Conservation (phyloP, 2,797 vertebrate species). For the Knipowitschia caucasica region DNA sequence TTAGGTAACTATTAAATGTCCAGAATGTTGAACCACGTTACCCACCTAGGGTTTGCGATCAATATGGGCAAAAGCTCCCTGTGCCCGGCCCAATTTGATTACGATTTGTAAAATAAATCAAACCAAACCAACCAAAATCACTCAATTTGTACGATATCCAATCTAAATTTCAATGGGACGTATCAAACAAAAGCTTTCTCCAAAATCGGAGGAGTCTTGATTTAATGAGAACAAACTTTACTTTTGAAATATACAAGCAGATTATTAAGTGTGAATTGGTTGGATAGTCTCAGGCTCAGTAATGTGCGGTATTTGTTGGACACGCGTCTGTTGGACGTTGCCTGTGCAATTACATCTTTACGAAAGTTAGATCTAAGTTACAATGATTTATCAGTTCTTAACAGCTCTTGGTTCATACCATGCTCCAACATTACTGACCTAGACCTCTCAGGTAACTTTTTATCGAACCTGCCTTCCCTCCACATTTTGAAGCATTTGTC, state of each 20-base stretch:
- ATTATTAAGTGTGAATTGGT: not conserved
- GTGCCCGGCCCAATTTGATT: too few species aligned
- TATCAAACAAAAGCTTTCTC: too few species aligned
- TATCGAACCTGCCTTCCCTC: not conserved
- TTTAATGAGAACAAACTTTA: not conserved
- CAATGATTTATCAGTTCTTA: not conserved
- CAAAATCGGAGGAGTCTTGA: not conserved
- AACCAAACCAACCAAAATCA: too few species aligned
- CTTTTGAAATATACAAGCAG: not conserved
- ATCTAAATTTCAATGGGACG: too few species aligned
- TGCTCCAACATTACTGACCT: not conserved
- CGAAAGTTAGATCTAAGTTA: not conserved
- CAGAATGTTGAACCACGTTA: too few species aligned
- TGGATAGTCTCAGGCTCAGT: not conserved
- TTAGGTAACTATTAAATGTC: too few species aligned
- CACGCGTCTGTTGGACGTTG: not conserved
- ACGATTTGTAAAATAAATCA: too few species aligned
- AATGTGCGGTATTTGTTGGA: too few species aligned
- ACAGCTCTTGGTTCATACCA: not conserved
- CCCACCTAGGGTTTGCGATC: too few species aligned
- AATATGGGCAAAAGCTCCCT: too few species aligned
- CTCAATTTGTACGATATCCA: too few species aligned
- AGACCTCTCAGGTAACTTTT: not conserved
- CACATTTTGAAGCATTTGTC: not conserved
- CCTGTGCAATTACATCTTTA: not conserved